These are phyloP conservation scores for Delphinus delphis DNA, from an alignment of 2,113 vertebrate species.

Conservation along the genomic window DNA sequence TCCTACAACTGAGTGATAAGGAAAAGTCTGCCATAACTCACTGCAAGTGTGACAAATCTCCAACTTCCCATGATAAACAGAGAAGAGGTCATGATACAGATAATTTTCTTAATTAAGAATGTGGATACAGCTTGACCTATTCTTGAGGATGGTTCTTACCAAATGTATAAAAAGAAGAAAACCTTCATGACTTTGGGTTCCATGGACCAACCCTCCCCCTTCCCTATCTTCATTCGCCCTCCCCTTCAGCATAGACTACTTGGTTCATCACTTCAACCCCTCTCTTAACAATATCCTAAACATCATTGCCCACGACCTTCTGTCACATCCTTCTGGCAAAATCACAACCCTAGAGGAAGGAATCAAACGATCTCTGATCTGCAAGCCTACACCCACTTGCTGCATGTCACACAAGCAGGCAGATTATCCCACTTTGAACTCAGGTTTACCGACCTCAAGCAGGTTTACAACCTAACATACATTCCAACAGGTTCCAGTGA, in stretches of 20 bases:
- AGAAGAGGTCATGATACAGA: neutral
- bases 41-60: neutral
- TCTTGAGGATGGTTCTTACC: neutral
- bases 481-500: neutral
- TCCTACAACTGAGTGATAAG: slow-evolving; percentile 11
- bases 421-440: neutral
- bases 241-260: neutral
- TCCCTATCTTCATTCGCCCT: neutral
- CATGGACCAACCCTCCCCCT: neutral
- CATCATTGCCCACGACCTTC: neutral
- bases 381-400: neutral
- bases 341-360: neutral
- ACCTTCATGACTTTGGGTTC: neutral
- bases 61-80: neutral
- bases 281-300: neutral
- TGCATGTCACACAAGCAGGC: neutral
- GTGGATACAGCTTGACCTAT: neutral
- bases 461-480: neutral
- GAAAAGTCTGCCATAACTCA: slow-evolving; percentile 6
- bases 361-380: neutral
- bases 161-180: neutral
- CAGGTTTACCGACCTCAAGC: neutral
- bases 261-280: neutral
- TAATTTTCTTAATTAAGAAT: slow-evolving; percentile 29
- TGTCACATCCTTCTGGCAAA: neutral